Evolutionary conservation across 2,797 vertebrate species (phyloP).

Genomic region (Ataeniobius toweri): DNA sequence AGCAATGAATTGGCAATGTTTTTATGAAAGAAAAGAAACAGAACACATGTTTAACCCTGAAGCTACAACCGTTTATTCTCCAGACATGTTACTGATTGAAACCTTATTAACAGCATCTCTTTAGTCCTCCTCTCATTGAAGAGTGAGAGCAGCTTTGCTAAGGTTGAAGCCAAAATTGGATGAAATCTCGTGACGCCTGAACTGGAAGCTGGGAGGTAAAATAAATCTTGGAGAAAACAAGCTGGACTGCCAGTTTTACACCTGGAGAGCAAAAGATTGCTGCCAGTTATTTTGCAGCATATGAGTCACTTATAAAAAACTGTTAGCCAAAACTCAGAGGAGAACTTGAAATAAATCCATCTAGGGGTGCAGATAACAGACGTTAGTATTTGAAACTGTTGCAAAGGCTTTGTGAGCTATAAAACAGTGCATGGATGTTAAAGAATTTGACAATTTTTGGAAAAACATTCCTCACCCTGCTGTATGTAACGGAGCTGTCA

Average conservation of each 20-base stretch:
- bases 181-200: constrained; percentile 10
- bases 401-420: not conserved
- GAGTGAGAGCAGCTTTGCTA: not conserved
- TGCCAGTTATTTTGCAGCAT: not conserved
- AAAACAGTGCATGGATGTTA: constrained; percentile 5
- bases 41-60: constrained; percentile 7
- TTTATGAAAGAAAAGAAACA: constrained; percentile 5
- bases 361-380: not conserved
- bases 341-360: not conserved
- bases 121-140: not conserved
- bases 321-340: not conserved
- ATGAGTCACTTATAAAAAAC: not conserved
- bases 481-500: not conserved
- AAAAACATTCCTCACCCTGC: constrained; percentile 1
- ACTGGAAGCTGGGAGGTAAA: constrained; percentile 4
- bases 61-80: not conserved
- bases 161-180: constrained; percentile 11
- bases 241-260: constrained; percentile 6
- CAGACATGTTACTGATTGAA: not conserved
- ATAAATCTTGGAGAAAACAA: not conserved
- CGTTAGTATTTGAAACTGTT: not conserved
- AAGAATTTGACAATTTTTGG: not conserved
- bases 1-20: not conserved
- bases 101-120: constrained; percentile 3
- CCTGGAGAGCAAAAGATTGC: constrained; percentile 8